phyloP scores from a whole-genome alignment of 2,113 vertebrate species.

The Condylura cristata region DNA sequence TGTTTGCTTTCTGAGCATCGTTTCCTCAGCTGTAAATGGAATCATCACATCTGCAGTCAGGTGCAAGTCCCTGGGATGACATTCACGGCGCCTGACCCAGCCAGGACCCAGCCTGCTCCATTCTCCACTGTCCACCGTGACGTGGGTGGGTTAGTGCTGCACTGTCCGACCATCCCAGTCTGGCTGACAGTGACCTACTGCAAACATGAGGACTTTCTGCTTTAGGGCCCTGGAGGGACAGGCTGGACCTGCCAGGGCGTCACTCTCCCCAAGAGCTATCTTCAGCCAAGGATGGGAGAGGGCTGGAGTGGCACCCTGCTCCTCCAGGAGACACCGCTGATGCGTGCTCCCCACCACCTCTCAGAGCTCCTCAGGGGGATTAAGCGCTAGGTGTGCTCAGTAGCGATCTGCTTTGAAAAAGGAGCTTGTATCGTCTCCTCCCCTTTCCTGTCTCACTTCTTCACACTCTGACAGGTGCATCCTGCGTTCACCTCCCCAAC shows the following conservation, averaged over 20 bases:
- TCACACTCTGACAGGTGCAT: too few species aligned
- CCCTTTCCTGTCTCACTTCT: background rate
- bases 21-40: background rate
- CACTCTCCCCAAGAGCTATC: background rate
- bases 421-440: background rate
- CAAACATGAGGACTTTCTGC: background rate
- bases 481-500: background rate
- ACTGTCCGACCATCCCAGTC: background rate
- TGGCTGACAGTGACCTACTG: background rate
- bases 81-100: rapidly evolving
- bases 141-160: background rate
- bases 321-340: background rate
- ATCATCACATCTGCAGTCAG: background rate
- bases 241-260: background rate
- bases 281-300: background rate
- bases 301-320: background rate
- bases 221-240: background rate
- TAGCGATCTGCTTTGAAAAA: background rate
- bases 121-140: background rate
- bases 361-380: background rate
- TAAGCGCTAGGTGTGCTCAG: too few species aligned
- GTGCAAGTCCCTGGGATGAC: background rate
- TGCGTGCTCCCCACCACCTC: rapidly evolving
- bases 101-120: background rate
- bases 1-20: background rate